Conservation (phyloP, 92 coral and sea anemone genomes). For the Porites evermanni region DNA sequence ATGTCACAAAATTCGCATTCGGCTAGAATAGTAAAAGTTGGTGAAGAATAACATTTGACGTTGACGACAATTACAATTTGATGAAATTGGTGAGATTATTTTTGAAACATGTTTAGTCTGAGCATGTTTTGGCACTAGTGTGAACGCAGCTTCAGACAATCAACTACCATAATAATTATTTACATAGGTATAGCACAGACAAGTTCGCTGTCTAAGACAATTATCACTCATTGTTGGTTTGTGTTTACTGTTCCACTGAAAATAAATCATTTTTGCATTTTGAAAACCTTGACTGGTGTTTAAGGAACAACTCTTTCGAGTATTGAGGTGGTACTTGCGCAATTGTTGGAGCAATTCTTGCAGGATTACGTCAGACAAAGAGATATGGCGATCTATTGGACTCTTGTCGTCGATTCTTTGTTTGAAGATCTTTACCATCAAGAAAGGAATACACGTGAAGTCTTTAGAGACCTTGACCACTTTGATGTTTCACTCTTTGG, state of each 20-base stretch:
- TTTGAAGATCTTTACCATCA: slow-evolving; percentile 55
- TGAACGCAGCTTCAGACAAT: too few relatives aligned
- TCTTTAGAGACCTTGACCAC: slow-evolving; percentile 56
- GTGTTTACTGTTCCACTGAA: slow-evolving; percentile 15
- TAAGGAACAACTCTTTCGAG: too few relatives aligned
- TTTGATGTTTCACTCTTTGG: slow-evolving; percentile 49
- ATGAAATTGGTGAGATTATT: too few relatives aligned
- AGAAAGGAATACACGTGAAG: slow-evolving; percentile 51
- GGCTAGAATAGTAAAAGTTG: too few relatives aligned
- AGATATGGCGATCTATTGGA: slow-evolving; percentile 26
- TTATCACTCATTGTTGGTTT: slow-evolving; percentile 9
- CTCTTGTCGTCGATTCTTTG: slow-evolving; percentile 17
- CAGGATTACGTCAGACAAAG: slow-evolving; percentile 39
- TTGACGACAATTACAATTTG: too few relatives aligned
- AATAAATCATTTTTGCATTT: slow-evolving; percentile 41
- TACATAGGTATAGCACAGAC: too few relatives aligned
- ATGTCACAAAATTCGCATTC: too few relatives aligned
- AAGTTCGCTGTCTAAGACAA: too few relatives aligned
- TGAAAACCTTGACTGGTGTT: slow-evolving; percentile 24
- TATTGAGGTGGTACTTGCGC: slow-evolving; percentile 1
- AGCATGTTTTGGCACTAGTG: too few relatives aligned
- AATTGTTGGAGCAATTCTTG: slow-evolving; percentile 50
- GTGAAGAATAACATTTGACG: too few relatives aligned
- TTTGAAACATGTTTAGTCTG: too few relatives aligned
- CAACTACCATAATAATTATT: too few relatives aligned